Conservation (phyloP, 2,797 vertebrate genomes). For the Amblyopsis hoosieri region DNA sequence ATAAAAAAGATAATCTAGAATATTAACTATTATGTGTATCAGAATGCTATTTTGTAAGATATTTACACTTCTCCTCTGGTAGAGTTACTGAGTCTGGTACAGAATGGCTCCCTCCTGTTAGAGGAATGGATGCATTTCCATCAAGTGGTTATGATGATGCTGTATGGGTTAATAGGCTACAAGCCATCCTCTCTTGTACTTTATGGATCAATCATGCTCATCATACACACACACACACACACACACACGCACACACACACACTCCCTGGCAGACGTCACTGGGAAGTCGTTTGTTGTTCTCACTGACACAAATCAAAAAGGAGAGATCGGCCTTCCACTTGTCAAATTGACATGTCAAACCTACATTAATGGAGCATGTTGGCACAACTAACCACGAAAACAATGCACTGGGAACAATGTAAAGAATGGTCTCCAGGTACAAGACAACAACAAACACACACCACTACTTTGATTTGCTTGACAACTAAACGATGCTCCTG, state of each 20-base stretch:
- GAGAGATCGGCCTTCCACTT: constrained; percentile 11
- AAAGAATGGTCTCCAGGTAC: constrained; percentile 43
- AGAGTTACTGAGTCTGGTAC: neutral
- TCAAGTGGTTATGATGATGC: constrained; percentile 5
- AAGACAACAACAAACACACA: constrained; percentile 32
- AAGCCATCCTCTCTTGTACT: constrained; percentile 11
- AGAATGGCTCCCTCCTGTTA: constrained; percentile 6
- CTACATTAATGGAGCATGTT: constrained; percentile 26
- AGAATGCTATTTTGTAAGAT: too few relatives aligned
- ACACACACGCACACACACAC: neutral
- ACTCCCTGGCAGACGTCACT: constrained; percentile 3
- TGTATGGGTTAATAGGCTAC: constrained; percentile 4
- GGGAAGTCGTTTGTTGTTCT: constrained; percentile 16
- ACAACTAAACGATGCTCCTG: constrained; percentile 47
- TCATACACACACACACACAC: neutral
- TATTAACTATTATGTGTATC: too few relatives aligned
- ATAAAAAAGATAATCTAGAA: too few relatives aligned
- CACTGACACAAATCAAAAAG: constrained; percentile 18
- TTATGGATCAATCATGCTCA: constrained; percentile 22
- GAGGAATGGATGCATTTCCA: constrained; percentile 10
- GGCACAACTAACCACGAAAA: constrained; percentile 29
- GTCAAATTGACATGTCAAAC: constrained; percentile 53
- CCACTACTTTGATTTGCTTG: constrained; percentile 40
- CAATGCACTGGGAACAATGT: constrained; percentile 35
- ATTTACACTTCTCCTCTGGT: too few relatives aligned